Base-by-base conservation (phyloP, 2,797 vertebrate genomes). In the Channa striata region DNA sequence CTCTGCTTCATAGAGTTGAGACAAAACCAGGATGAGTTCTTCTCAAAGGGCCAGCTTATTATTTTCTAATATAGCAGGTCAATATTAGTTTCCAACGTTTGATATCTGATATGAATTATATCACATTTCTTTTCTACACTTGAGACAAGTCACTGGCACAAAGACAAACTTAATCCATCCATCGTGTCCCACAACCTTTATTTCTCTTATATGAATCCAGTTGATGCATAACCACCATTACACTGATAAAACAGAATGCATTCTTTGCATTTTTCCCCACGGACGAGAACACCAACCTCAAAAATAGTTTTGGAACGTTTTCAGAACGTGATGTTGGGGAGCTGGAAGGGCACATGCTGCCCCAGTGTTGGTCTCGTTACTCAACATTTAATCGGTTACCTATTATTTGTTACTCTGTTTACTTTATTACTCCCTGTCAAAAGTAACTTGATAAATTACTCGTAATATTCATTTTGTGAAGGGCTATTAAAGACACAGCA, bases 101-200 rank as follows among this genome's bases (percentile, higher is more conserved):
- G 25, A 43, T 2, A 49, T 51, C 43, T 43, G 11, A 64, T 47
- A 11, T 36, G 12, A 50, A 21, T 11, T 39, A 1, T 19, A 37
- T 16, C 8, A 19, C 19, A 23, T 23, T 30, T 20, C 11, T 20
- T 25, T 57, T 16, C 40, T 43, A 59, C 14, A 61, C n/a, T 16
- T 6, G 6, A 48, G 39, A 19, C 8, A 8, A 39, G 17, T 20
- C 11, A 46, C n/a, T 13, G 19, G 14, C 20, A 69, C 25, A 78
- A 37, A 59, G 1, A 68, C 54, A 76, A 8, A 1, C 9, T 60
- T 34, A 13, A 20, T 48, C 72, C 91, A 93, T 77, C 93, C 93
- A 57, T 96, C 94, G 8, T 95, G 95, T 95, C 73, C 52, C 93
- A 94, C 58, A 72, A 60, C 50, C 59, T 91, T 91, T 90, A 84